Percentiles rank a stretch among this genome's conserved stretches.
Conservation (phyloP, 2,888 invertebrate species). For the Parnassius glacialis region DNA sequence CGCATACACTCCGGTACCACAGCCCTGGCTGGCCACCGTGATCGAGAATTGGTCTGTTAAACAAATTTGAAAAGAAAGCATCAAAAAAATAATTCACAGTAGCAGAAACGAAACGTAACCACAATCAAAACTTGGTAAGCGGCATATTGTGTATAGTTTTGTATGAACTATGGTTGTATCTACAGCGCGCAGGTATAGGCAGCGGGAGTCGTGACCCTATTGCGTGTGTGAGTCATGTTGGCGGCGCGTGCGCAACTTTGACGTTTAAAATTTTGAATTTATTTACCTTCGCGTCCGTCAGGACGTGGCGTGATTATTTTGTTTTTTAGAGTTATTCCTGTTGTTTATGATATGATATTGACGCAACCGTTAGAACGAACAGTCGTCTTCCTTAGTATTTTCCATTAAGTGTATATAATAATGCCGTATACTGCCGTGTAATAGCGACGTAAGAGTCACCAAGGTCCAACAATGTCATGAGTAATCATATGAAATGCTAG, state of each 20-base stretch:
- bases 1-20: too few species aligned
- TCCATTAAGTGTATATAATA: too few species aligned
- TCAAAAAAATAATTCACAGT: slow-evolving; percentile 44
- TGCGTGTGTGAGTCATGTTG: slow-evolving; percentile 72
- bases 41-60: too few species aligned
- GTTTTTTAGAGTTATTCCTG: neutral
- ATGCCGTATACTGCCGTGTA: too few species aligned
- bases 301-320: slow-evolving; percentile 19
- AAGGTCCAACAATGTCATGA: too few species aligned
- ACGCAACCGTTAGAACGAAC: neutral
- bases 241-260: slow-evolving; percentile 71
- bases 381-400: neutral
- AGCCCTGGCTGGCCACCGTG: too few species aligned
- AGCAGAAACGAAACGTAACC: slow-evolving; percentile 41
- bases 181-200: slow-evolving; percentile 38
- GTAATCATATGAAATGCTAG: too few species aligned
- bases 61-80: slow-evolving; percentile 30
- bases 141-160: slow-evolving; percentile 47
- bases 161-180: slow-evolving; percentile 40
- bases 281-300: slow-evolving; percentile 52
- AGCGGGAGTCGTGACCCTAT: slow-evolving; percentile 74
- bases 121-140: slow-evolving; percentile 70
- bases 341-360: neutral
- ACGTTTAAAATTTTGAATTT: slow-evolving; percentile 71
- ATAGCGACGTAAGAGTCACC: too few species aligned